Evolutionary conservation across 2,797 vertebrate genomes (phyloP).

Genomic region (Enteromius anoplus): DNA sequence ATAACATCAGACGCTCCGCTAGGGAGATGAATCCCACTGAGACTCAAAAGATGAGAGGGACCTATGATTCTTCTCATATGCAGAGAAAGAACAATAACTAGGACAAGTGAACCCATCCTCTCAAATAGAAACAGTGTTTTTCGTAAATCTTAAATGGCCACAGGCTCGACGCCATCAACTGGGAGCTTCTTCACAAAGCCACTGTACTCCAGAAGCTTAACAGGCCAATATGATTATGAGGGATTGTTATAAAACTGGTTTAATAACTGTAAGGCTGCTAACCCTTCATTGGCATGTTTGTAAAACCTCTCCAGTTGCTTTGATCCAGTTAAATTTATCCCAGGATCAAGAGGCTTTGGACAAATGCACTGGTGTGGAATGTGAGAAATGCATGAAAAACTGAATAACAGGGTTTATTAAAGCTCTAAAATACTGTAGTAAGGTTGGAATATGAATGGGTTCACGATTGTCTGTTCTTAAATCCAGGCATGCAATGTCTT

Average conservation of each 20-base stretch:
- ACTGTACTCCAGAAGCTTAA: slow-evolving; percentile 60
- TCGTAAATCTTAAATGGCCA: slow-evolving; percentile 31
- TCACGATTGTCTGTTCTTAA: slow-evolving; percentile 29
- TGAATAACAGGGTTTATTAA: background rate
- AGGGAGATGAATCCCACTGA: slow-evolving; percentile 40
- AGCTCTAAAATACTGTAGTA: slow-evolving; percentile 13
- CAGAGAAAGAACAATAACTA: slow-evolving; percentile 28
- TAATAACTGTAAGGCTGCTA: slow-evolving; percentile 33
- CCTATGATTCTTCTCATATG: slow-evolving; percentile 33
- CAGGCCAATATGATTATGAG: slow-evolving; percentile 61
- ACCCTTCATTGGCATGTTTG: slow-evolving; percentile 18
- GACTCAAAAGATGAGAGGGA: slow-evolving; percentile 21
- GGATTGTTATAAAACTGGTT: slow-evolving; percentile 41
- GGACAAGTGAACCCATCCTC: background rate
- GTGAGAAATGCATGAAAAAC: slow-evolving; percentile 5
- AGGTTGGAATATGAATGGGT: background rate
- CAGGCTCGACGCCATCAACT: slow-evolving; percentile 61
- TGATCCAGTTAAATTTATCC: slow-evolving; percentile 35
- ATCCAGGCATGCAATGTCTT: slow-evolving; percentile 44
- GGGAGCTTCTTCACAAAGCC: slow-evolving; percentile 68
- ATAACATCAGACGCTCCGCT: slow-evolving; percentile 45
- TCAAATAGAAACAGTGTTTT: background rate
- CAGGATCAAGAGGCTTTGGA: slow-evolving; percentile 39
- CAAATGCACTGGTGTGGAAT: slow-evolving; percentile 21
- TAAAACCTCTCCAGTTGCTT: slow-evolving; percentile 42